Base-by-base conservation (phyloP, 2,888 invertebrate genomes). In the Clistopyga incitator region DNA sequence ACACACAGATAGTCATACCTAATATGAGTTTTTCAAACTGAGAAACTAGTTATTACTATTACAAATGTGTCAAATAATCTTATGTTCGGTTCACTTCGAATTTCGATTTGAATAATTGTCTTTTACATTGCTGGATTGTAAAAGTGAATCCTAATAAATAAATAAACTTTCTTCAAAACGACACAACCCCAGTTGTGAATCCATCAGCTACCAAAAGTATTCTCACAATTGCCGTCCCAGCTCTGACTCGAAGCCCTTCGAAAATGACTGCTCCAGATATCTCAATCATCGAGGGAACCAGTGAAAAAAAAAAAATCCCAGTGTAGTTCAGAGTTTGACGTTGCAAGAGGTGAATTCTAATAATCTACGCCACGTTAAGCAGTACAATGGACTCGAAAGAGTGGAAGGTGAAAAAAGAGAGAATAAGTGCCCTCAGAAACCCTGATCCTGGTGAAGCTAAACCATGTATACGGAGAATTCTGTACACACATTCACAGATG, bases 231-330 rank as follows among this genome's bases (percentile, higher is more conserved):
- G 25, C 1, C 56, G 18, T n/a, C 6, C n/a, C 11, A 25, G 34
- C 15, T 42, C 20, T 18, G 11, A 18, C 64, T 78, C 25, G 18
- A 18, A 23, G 1, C 0, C 34, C 29, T 42, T 67, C 3, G 20
- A 59, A 25, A 70, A 50, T 38, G 45, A 29, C 38, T 15, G 79
- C 59, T 71, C 82, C 75, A 71, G 50, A 79, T 82, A 76, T 15
- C 75, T 79, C 82, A 82, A 78, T 82, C n/a, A n/a, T 6, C 42
- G 10, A 29, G 15, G 13, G 25, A 68, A 45, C 10, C 20, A 20
- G 29, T 59, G 20, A 34, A 45, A 54, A 70, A 78, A 78, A 34
- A 45, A 54, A 70, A 78, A 78, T 70, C 52, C 64, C 59, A 54
- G 54, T 45, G 34, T 47, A 68, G 25, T 29, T 75, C 45, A 47